A percentile compares a stretch with the other conserved stretches of the same genome.
Conservation (phyloP, 1,140 invertebrate species). For the Macrocentrus cingulum region DNA sequence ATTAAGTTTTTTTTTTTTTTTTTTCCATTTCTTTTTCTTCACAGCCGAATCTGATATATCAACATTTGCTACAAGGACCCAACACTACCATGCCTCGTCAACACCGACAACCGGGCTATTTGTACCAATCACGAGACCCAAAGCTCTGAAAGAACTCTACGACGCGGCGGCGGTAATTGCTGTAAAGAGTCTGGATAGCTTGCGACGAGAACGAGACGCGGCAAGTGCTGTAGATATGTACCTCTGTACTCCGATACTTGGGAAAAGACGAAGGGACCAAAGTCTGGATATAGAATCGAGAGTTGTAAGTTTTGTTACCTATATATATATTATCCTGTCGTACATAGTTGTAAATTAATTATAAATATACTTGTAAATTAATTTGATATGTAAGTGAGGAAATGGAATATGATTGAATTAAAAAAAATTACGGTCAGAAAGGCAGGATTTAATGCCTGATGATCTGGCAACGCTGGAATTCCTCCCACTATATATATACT, state of each 20-base stretch:
- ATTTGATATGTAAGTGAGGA: too few species aligned
- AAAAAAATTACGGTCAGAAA: conserved; percentile 26
- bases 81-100: conserved; percentile 71
- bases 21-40: conserved; percentile 44
- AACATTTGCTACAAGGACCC: conserved; percentile 73
- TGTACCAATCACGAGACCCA: conserved; percentile 67
- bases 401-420: conserved; percentile 19
- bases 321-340: background rate
- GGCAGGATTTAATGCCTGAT: conserved; percentile 14
- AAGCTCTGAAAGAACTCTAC: conserved; percentile 71
- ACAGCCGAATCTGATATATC: conserved; percentile 84
- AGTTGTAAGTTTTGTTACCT: conserved; percentile 70
- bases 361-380: too few species aligned
- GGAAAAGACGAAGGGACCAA: conserved; percentile 65
- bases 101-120: conserved; percentile 70
- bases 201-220: conserved; percentile 57
- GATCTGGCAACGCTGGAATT: conserved; percentile 51
- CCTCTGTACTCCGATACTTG: conserved; percentile 77
- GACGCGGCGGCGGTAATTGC: conserved; percentile 67
- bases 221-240: conserved; percentile 64
- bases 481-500: conserved; percentile 42
- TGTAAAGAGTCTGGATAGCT: conserved; percentile 57
- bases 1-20: too few species aligned
- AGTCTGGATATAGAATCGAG: conserved; percentile 85
- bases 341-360: too few species aligned